Evolutionary conservation across 2,888 invertebrate genomes (phyloP), one percentile per base, ranked within the genome.

Genomic region (Drosophila macrospina): DNA sequence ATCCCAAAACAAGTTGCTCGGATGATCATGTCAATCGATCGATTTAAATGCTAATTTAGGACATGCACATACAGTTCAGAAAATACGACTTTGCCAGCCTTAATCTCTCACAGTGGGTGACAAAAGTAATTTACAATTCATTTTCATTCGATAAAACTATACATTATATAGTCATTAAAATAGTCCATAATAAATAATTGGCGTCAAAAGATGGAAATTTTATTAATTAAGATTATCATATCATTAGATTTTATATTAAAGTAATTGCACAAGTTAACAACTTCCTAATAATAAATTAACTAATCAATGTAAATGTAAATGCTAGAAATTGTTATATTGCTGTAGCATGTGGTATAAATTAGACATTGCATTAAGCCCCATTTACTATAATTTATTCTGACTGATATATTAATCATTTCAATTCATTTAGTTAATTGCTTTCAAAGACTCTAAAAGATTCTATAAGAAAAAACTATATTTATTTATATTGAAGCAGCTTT

Each of bases 1-100:
- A 11, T 30, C 11, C 5, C 15, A 41, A 41, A 32, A 28, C 52
- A 36, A 42, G 60, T 60, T 4, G 4, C 36, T 57, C 8, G 7
- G 15, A 41, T 32, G 39, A 52, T 52, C 16, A 44, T 51, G 50
- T 65, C 59, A 66, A 75, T 64, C 64, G 73, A 68, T 68, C 56
- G 28, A 47, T 64, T 42, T 55, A 55, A 62, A 65, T 83, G 84
- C 72, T 60, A 63, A 71, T 76, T 28, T 45, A 4, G 20, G 2
- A 42, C 16, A 60, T 20, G 20, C 42, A 32, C 24, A 20, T 39
- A 11, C 50, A 68, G n/a, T 13, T 13, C 8, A 28, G 11, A 67
- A 10, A 48, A n/a, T 39, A 50, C 39, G 11, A 24, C 20, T 15
- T 63, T 34, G 36, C 4, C 30, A 57, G 41, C 45, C 59, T 68